phyloP scores from a whole-genome alignment of 2,888 invertebrate species.

The Agriopis marginaria region DNA sequence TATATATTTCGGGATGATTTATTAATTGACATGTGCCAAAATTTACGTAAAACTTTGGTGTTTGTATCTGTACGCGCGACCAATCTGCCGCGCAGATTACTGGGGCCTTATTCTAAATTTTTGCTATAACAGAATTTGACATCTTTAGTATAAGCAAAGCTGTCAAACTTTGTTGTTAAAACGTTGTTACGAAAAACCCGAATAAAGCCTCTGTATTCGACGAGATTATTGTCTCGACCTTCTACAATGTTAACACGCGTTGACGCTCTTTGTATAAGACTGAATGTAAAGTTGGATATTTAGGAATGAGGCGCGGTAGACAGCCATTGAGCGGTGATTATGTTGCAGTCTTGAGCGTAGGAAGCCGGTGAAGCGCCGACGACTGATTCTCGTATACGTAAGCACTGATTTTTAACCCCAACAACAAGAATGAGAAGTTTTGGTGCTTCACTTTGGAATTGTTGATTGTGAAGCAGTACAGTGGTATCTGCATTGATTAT shows the following conservation, averaged over 20 bases:
- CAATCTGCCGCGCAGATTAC: not conserved
- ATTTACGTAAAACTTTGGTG: not conserved
- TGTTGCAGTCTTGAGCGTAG: constrained; percentile 8
- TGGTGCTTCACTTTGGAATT: not conserved
- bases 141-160: too few species aligned
- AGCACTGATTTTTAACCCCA: constrained; percentile 11
- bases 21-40: constrained; percentile 2
- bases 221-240: constrained; percentile 17
- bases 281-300: constrained; percentile 18
- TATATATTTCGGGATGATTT: too few species aligned
- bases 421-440: not conserved
- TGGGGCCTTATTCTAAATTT: not conserved
- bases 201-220: not conserved
- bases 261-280: constrained; percentile 23
- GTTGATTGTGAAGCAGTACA: not conserved
- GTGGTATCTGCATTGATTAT: not conserved
- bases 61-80: not conserved
- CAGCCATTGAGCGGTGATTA: not conserved
- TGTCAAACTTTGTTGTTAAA: too few species aligned
- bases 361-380: not conserved
- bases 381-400: constrained; percentile 26
- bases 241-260: constrained; percentile 12
- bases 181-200: too few species aligned
- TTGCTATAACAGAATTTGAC: too few species aligned
- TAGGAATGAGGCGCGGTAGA: constrained; percentile 6